Percentiles rank a stretch among this genome's conserved stretches.
These are phyloP conservation scores for Pseudopodoces humilis DNA, from an alignment of 2,113 vertebrate genomes.

Conservation along the genomic window DNA sequence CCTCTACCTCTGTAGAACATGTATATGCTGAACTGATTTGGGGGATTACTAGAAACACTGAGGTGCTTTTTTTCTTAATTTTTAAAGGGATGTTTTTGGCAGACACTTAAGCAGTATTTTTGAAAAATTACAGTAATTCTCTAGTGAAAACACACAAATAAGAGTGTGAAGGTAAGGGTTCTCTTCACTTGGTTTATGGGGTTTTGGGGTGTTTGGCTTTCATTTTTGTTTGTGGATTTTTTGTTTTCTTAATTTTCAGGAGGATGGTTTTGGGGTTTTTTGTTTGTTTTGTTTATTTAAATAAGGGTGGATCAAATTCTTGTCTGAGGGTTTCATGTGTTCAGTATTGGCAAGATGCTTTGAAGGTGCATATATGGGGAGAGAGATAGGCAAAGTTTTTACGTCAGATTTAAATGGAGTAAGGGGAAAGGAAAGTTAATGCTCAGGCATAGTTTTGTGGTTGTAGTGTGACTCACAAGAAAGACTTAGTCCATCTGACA, in stretches of 20 bases:
- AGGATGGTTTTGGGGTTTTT: fast-evolving
- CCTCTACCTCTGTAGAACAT: not conserved
- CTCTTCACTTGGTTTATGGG: not conserved
- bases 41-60: not conserved
- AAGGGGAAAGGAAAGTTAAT: not conserved
- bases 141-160: not conserved
- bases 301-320: not conserved
- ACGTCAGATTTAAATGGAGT: not conserved
- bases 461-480: slow-evolving; percentile 33
- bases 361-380: not conserved
- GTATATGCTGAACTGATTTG: not conserved
- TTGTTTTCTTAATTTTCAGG: not conserved
- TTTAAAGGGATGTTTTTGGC: not conserved
- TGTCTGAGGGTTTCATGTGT: not conserved
- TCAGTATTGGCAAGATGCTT: not conserved
- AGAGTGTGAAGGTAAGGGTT: not conserved
- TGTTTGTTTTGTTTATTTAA: not conserved
- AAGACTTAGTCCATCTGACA: slow-evolving; percentile 12
- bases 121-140: not conserved
- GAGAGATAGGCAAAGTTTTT: not conserved
- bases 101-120: not conserved
- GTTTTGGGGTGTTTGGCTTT: not conserved
- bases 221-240: not conserved
- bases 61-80: not conserved
- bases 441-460: not conserved